phyloP scores from a whole-genome alignment of 2,888 invertebrate genomes.

The Lucinisca nassula region DNA sequence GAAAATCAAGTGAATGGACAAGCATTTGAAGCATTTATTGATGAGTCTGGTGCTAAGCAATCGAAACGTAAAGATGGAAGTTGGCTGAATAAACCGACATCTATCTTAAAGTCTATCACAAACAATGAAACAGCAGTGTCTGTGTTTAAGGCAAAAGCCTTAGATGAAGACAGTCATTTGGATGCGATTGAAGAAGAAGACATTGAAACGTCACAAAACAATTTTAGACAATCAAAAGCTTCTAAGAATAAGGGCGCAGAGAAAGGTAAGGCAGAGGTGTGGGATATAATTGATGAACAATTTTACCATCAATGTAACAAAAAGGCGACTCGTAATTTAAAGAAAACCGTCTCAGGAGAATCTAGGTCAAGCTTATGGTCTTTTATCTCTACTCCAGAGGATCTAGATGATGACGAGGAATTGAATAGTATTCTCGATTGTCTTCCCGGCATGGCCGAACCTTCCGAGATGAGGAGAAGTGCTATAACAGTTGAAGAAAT shows the following conservation, averaged over 20 bases:
- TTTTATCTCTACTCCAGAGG: conserved; percentile 74
- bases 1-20: conserved; percentile 30
- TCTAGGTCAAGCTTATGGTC: conserved; percentile 76
- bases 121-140: conserved; percentile 74
- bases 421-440: conserved; percentile 75
- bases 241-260: conserved; percentile 53
- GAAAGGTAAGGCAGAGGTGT: conserved; percentile 66
- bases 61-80: conserved; percentile 68
- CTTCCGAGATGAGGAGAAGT: conserved; percentile 54
- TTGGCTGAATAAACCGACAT: conserved; percentile 72
- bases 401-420: conserved; percentile 67
- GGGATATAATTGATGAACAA: conserved; percentile 73
- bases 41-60: conserved; percentile 43
- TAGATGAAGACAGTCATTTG: conserved; percentile 62
- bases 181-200: conserved; percentile 78
- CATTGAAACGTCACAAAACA: conserved; percentile 49
- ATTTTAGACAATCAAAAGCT: neutral
- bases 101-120: conserved; percentile 71
- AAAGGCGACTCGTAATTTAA: conserved; percentile 65
- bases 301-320: conserved; percentile 71
- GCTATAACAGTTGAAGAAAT: conserved; percentile 66
- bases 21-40: conserved; percentile 68
- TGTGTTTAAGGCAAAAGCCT: conserved; percentile 72
- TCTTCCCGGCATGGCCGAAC: conserved; percentile 77
- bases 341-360: conserved; percentile 73